These are phyloP conservation scores for Melanotus villosus DNA, from an alignment of 2,888 invertebrate species.

Conservation along the genomic window DNA sequence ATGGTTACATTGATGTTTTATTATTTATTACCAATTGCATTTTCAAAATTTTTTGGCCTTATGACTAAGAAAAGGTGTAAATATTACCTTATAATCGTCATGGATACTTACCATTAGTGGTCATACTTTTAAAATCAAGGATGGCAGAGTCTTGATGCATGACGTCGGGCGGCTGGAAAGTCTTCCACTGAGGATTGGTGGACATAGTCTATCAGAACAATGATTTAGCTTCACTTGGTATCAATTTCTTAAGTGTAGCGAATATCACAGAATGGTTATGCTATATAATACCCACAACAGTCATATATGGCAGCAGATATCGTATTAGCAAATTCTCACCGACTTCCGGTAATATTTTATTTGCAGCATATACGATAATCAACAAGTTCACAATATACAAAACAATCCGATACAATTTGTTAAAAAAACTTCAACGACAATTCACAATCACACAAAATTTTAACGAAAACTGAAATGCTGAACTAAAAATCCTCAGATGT, in stretches of 20 bases:
- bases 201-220: conserved; percentile 74
- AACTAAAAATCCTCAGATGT: conserved; percentile 87
- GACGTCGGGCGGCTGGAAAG: conserved; percentile 89
- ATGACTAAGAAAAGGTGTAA: too few relatives aligned
- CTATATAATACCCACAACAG: conserved; percentile 61
- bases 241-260: conserved; percentile 70
- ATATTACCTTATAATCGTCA: too few relatives aligned
- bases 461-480: conserved; percentile 67
- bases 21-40: too few relatives aligned
- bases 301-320: conserved; percentile 64
- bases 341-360: conserved; percentile 27
- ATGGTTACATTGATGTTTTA: too few relatives aligned
- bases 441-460: conserved; percentile 69
- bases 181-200: conserved; percentile 90
- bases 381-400: conserved; percentile 46
- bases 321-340: conserved; percentile 50
- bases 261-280: conserved; percentile 78
- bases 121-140: conserved; percentile 85
- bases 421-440: conserved; percentile 57
- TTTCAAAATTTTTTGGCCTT: too few relatives aligned
- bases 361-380: conserved; percentile 42
- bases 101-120: conserved; percentile 68
- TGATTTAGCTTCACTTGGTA: conserved; percentile 64
- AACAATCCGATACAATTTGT: conserved; percentile 51
- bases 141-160: conserved; percentile 86